phyloP scores from a whole-genome alignment of 2,888 invertebrate genomes.

The Harpalus rufipes region DNA sequence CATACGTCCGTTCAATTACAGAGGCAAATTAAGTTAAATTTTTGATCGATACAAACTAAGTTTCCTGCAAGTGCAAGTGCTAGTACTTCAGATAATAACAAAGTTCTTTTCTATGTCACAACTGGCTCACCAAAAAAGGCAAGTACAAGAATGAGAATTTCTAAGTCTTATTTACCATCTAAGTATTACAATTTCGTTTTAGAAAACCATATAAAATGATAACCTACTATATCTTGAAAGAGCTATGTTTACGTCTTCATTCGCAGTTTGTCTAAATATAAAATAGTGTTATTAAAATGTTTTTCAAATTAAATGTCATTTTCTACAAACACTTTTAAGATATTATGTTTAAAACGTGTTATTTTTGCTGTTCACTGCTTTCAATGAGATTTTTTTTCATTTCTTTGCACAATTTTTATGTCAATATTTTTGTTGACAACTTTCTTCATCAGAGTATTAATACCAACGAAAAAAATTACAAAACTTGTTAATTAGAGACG shows the following conservation, averaged over 20 bases:
- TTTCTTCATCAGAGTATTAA: neutral
- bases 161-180: too few relatives aligned
- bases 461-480: neutral
- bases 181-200: too few relatives aligned
- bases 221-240: too few relatives aligned
- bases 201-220: too few relatives aligned
- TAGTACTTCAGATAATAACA: neutral
- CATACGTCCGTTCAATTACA: conserved; percentile 18
- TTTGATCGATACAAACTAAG: conserved; percentile 13
- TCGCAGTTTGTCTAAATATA: too few relatives aligned
- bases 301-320: neutral
- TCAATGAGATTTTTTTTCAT: neutral
- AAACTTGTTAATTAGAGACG: too few relatives aligned
- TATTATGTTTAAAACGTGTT: neutral
- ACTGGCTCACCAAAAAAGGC: neutral
- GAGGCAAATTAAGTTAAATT: neutral
- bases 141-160: neutral
- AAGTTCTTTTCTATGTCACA: neutral
- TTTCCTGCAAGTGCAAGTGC: conserved; percentile 10
- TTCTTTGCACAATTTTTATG: neutral
- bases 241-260: too few relatives aligned
- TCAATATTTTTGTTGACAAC: neutral
- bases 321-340: neutral
- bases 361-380: neutral
- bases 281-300: neutral